Conservation (phyloP, 2,888 invertebrate species). For the Lithophane socia region DNA sequence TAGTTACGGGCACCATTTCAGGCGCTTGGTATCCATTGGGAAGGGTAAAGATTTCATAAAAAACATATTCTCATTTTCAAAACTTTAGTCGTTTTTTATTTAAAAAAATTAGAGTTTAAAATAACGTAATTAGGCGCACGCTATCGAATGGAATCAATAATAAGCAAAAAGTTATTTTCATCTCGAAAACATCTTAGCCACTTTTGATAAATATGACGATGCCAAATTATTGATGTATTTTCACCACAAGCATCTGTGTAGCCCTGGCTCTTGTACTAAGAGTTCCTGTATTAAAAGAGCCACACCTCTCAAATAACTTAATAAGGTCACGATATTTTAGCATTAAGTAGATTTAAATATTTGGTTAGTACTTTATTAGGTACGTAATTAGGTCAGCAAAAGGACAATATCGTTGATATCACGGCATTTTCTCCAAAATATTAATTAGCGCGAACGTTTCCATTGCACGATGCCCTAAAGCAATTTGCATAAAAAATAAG, state of each 20-base stretch:
- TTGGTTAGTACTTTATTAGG: not conserved
- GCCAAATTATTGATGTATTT: too few relatives aligned
- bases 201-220: not conserved
- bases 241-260: too few relatives aligned
- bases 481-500: conserved; percentile 64
- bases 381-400: not conserved
- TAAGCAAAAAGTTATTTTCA: not conserved
- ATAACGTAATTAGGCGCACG: not conserved
- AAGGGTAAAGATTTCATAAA: not conserved
- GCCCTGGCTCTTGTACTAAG: too few relatives aligned
- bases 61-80: not conserved
- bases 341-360: not conserved
- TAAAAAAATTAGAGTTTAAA: not conserved
- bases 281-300: too few relatives aligned
- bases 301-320: too few relatives aligned
- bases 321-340: not conserved
- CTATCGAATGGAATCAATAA: not conserved
- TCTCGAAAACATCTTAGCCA: not conserved
- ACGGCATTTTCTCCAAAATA: conserved; percentile 29
- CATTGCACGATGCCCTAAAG: conserved; percentile 49
- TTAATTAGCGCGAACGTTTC: conserved; percentile 41
- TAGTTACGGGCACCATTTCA: not conserved
- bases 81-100: too few relatives aligned
- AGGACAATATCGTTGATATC: conserved; percentile 1
- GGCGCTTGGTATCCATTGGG: not conserved